Base-by-base conservation (phyloP, 2,797 vertebrate genomes). In the Microctenopoma stevenorrisi region DNA sequence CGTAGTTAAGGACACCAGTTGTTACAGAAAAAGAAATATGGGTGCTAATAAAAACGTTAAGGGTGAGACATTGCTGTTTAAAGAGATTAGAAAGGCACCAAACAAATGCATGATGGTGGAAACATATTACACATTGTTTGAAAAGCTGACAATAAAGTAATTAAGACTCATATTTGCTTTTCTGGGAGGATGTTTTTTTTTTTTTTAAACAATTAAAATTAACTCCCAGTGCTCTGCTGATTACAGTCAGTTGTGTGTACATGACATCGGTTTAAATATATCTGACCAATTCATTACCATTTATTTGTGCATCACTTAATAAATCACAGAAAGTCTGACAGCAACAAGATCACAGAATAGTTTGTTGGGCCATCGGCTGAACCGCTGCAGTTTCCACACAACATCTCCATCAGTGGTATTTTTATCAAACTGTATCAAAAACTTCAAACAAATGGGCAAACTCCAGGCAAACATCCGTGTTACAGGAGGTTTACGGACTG, bases 341-440 rank as follows among this genome's bases (percentile, higher is more conserved):
- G 28, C 56, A 60, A 54, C 46, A 26, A 72, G 43, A 65, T 55
- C 47, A 10, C 33, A 65, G 73, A 65, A 44, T 0, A 64, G 49
- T 69, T 28, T 30, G 57, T 74, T 57, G 57, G 74, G 58, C 80
- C 77, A 84, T 86, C 83, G 89, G 86, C 70, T 76, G 38, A 64
- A 80, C 81, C 43, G 16, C 43, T 4, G 10, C 16, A 2, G 13
- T 37, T 67, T 28, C 37, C 37, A 56, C 13, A 15, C 13, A 9
- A 11, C 7, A 1, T 3, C 9, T 26, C 5, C 38, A 18, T 6
- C 37, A 49, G 64, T 56, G 46, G 43, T 65, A 37, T 64, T 42
- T 15, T 72, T 18, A 18, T 18, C 18, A 18, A 55, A 60, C 47
- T 50, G 28, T 22, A 42, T 61, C 46, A 44, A 64, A 60, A 70